Conservation (phyloP, 1,140 invertebrate genomes). For the Stegodyphus dumicola region DNA sequence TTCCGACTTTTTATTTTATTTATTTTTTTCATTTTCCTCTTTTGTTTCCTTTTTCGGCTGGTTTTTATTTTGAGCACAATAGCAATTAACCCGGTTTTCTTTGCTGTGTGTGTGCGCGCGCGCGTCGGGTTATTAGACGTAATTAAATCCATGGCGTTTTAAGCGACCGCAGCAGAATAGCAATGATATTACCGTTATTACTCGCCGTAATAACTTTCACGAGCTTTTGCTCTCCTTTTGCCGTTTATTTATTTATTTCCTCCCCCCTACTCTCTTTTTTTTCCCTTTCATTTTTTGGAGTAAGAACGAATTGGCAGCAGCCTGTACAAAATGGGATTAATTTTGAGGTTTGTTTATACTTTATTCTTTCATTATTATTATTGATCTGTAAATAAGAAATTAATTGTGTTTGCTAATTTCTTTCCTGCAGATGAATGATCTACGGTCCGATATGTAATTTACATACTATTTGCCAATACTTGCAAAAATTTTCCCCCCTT, state of each 20-base stretch:
- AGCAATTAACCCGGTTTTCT: slow-evolving; percentile 55
- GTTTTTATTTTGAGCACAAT: slow-evolving; percentile 55
- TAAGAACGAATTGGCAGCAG: slow-evolving; percentile 1
- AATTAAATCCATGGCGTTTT: slow-evolving; percentile 54
- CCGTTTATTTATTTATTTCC: neutral
- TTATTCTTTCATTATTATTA: neutral
- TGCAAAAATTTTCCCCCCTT: too few relatives aligned
- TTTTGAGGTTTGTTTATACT: slow-evolving; percentile 1
- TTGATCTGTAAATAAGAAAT: slow-evolving; percentile 42
- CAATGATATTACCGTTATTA: slow-evolving; percentile 55
- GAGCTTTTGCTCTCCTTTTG: neutral
- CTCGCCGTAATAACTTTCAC: slow-evolving; percentile 46
- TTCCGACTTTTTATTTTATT: slow-evolving; percentile 36
- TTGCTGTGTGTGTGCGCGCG: slow-evolving; percentile 17
- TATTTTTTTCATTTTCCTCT: neutral
- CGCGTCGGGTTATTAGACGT: slow-evolving; percentile 35
- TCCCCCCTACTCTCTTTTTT: neutral
- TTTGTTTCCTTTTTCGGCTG: slow-evolving; percentile 11
- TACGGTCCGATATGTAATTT: too few relatives aligned
- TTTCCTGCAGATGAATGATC: too few relatives aligned
- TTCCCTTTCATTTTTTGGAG: slow-evolving; percentile 7
- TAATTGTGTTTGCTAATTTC: slow-evolving; percentile 27
- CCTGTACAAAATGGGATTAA: slow-evolving; percentile 19
- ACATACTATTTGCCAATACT: too few relatives aligned
- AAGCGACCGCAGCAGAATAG: slow-evolving; percentile 38